Base-by-base conservation (phyloP, 2,888 invertebrate species). In the Eilema griseolum region DNA sequence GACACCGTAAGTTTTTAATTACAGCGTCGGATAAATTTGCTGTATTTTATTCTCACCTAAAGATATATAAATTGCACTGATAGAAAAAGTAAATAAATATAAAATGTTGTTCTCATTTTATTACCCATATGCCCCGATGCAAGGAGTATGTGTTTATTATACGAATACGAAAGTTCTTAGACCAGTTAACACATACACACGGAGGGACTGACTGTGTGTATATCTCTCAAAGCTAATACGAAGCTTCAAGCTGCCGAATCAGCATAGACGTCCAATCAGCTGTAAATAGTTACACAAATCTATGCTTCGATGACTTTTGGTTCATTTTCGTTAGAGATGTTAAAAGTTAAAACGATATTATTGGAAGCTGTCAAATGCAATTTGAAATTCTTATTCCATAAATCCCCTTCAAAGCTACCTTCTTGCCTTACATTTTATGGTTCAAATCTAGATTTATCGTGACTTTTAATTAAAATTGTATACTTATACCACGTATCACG, bases 281-380 rank as follows among this genome's bases (percentile, higher is more conserved):
- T 64, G 63, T 46, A 63, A 64, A 67, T 41, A 61, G 67, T 61
- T 61, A 67, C 28, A 67, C 67, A 62, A n/a, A 61, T n/a, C 66
- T 52, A 69, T 62, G 72, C 33, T 69, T 59, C 59, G n/a, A 62
- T 66, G 46, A 33, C 65, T 62, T 63, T 62, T 26, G 59, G 59
- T 66, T 59, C 26, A 62, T 20, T n/a, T 26, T 26, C 41, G 63
- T 59, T 59, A 28, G 37, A 68, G 12, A 63, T 57, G 41, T 46
- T 37, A 57, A 63, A 63, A 41, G 41, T 46, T 37, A 57, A 63
- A 63, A 41, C 37, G 23, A 61, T 4, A 10, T 4, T 5, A 23
- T 46, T 20, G 12, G 28, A 26, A 28, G 20, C 33, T 37, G 33
- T 12, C 12, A 37, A 37, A 37, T 37, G 12, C 33, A 37, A 12